Evolutionary conservation across 2,888 invertebrate genomes (phyloP).

Genomic region (Zonitis immaculata): DNA sequence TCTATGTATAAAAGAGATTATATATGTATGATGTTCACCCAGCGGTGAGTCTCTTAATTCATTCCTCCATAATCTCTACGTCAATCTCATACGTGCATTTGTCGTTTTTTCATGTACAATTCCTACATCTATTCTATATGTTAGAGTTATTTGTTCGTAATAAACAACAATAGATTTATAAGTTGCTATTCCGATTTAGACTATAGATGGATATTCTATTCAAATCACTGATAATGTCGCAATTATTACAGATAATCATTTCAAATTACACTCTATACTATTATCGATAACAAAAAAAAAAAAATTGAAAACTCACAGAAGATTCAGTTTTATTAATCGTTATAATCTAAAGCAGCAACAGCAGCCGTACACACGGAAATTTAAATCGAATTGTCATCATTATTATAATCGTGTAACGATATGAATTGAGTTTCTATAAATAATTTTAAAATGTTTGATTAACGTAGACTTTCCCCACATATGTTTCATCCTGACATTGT

Average conservation of each 20-base stretch:
- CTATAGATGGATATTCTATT: not conserved
- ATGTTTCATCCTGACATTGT: too few species aligned
- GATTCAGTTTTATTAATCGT: too few species aligned
- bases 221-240: not conserved
- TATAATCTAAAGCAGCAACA: too few species aligned
- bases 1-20: too few species aligned
- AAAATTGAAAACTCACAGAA: too few species aligned
- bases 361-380: too few species aligned
- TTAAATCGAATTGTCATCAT: too few species aligned
- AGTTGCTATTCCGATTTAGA: not conserved
- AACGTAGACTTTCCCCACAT: too few species aligned
- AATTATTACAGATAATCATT: not conserved
- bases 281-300: too few species aligned
- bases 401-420: too few species aligned
- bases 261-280: not conserved
- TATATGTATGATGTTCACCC: not conserved
- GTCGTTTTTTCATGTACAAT: not conserved
- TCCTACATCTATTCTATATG: not conserved
- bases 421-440: too few species aligned
- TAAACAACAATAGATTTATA: not conserved
- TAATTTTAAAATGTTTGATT: too few species aligned
- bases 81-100: not conserved
- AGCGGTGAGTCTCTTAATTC: not conserved
- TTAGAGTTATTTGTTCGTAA: not conserved
- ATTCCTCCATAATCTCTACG: not conserved